Evolutionary conservation across 2,888 invertebrate genomes (phyloP).

Genomic region (Allolobophora icterica): DNA sequence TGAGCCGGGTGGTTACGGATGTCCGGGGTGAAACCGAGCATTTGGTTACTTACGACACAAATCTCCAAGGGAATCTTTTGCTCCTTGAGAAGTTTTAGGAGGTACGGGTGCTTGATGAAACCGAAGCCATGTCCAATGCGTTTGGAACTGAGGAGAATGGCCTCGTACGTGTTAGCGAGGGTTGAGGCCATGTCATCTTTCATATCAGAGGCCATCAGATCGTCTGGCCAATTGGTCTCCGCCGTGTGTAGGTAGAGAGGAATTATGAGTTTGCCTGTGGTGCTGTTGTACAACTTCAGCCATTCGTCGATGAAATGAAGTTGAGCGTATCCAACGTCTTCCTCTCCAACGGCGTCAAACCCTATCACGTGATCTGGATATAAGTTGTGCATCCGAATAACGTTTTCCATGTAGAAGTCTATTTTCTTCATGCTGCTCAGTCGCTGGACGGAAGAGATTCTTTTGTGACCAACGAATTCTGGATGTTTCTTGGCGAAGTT

Average conservation of each 20-base stretch:
- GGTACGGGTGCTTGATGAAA: conserved; percentile 49
- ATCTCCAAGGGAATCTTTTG: conserved; percentile 47
- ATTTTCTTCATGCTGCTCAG: conserved; percentile 20
- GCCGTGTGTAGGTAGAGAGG: conserved; percentile 48
- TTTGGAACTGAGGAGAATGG: conserved; percentile 47
- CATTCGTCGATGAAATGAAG: conserved; percentile 45
- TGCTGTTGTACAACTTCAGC: conserved; percentile 40
- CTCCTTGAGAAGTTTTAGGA: conserved; percentile 42
- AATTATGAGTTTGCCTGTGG: conserved; percentile 36
- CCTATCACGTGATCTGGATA: conserved; percentile 47
- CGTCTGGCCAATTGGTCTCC: conserved; percentile 50
- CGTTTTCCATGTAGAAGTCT: conserved; percentile 38
- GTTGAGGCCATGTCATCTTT: conserved; percentile 45
- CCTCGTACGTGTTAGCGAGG: conserved; percentile 50
- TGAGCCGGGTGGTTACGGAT: conserved; percentile 51
- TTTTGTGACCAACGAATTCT: conserved; percentile 44
- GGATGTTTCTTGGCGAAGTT: conserved; percentile 31
- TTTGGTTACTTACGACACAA: conserved; percentile 50
- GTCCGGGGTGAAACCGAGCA: conserved; percentile 50
- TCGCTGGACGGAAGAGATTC: conserved; percentile 39
- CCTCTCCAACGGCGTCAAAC: conserved; percentile 49
- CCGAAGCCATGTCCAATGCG: conserved; percentile 51
- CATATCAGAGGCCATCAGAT: conserved; percentile 43
- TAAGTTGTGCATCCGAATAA: conserved; percentile 39
- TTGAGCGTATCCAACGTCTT: conserved; percentile 47